Conservation (phyloP, 2,113 vertebrate species). For the Ivindomyrus marchei region DNA sequence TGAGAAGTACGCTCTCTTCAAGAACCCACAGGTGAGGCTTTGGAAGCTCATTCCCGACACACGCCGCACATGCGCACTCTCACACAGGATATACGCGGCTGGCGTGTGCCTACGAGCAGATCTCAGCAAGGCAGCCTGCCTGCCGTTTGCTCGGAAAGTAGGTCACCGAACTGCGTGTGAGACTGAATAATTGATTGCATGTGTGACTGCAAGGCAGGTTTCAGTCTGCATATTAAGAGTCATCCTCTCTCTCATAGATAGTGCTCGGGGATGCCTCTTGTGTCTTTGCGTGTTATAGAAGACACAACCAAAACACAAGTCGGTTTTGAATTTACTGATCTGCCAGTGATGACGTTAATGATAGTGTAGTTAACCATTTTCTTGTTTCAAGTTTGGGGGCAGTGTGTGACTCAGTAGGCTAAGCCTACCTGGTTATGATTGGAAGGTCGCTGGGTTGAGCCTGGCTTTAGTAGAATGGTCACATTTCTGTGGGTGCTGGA, state of each 20-base stretch:
- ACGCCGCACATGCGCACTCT: neutral
- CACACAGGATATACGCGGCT: neutral
- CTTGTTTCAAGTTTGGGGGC: neutral
- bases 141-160: slow-evolving; percentile 34
- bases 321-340: neutral
- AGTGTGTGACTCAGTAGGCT: neutral
- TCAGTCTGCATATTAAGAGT: neutral
- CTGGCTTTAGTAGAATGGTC: neutral
- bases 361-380: neutral
- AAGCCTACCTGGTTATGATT: neutral
- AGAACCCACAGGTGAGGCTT: slow-evolving; percentile 85
- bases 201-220: slow-evolving; percentile 33
- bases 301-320: neutral
- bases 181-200: slow-evolving; percentile 53
- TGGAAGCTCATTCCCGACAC: neutral
- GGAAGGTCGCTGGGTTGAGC: neutral
- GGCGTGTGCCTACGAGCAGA: neutral
- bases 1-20: slow-evolving; percentile 96
- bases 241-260: neutral
- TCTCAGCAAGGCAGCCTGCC: neutral
- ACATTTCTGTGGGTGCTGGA: neutral
- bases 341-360: neutral
- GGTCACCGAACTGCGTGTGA: slow-evolving; percentile 43
- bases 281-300: neutral
- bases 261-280: neutral